phyloP scores from a whole-genome alignment of 2,797 vertebrate genomes.

The Orientallactaga sibirica region DNA sequence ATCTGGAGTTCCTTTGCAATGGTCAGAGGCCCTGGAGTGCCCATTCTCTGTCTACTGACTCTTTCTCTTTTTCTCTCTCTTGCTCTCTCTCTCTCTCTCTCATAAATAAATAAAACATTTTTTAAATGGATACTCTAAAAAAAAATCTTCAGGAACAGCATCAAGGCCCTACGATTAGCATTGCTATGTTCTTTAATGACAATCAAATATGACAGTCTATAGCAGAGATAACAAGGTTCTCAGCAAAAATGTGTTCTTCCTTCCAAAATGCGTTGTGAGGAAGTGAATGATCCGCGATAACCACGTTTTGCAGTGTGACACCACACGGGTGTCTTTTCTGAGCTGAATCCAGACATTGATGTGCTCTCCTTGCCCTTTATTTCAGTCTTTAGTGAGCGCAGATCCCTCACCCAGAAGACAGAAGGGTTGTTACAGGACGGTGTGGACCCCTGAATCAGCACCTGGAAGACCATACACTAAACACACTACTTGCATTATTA shows the following conservation, averaged over 20 bases:
- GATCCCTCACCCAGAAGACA: not conserved
- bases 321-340: not conserved
- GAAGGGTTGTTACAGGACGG: fast-evolving
- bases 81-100: too few relatives aligned
- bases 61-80: too few relatives aligned
- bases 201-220: not conserved
- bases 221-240: not conserved
- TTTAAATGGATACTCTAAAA: not conserved
- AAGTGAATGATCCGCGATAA: not conserved
- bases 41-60: too few relatives aligned
- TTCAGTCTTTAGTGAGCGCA: not conserved
- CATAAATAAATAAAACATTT: not conserved
- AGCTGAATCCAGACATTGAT: not conserved
- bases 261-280: not conserved
- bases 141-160: not conserved
- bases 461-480: not conserved
- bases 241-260: not conserved
- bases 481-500: fast-evolving
- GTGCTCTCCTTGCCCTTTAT: not conserved
- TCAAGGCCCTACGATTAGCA: not conserved
- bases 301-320: not conserved
- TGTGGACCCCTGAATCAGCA: not conserved
- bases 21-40: too few relatives aligned
- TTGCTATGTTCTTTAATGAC: not conserved
- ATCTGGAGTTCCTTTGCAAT: too few relatives aligned